These are phyloP conservation scores for Metopolophium dirhodum DNA, from an alignment of 1,140 invertebrate genomes.

Conservation along the genomic window DNA sequence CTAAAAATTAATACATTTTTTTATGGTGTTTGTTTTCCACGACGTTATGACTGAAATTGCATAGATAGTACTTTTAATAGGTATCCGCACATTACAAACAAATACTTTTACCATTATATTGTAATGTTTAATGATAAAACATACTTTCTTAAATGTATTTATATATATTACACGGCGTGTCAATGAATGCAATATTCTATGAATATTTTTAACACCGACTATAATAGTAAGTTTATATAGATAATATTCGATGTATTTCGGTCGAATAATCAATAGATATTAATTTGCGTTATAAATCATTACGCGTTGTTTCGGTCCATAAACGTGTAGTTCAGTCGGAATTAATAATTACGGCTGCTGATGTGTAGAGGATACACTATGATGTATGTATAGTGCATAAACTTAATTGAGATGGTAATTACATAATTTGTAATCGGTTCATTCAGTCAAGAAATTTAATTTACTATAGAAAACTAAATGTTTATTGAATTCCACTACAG, in stretches of 20 bases:
- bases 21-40: background rate
- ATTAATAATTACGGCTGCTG: background rate
- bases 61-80: background rate
- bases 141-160: background rate
- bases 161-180: background rate
- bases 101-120: background rate
- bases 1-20: background rate
- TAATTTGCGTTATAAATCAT: background rate
- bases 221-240: background rate
- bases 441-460: background rate
- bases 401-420: slow-evolving; percentile 4
- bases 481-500: background rate
- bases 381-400: background rate
- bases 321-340: background rate
- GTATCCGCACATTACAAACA: background rate
- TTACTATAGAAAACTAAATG: background rate
- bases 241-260: background rate
- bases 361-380: background rate
- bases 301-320: background rate
- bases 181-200: background rate
- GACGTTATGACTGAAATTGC: background rate
- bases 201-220: background rate
- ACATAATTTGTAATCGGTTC: background rate
- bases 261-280: background rate
- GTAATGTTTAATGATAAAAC: background rate